Evolutionary conservation across 2,888 invertebrate genomes (phyloP), one percentile per base, ranked within the genome.

Genomic region (Rambutsinella grinnellia): DNA sequence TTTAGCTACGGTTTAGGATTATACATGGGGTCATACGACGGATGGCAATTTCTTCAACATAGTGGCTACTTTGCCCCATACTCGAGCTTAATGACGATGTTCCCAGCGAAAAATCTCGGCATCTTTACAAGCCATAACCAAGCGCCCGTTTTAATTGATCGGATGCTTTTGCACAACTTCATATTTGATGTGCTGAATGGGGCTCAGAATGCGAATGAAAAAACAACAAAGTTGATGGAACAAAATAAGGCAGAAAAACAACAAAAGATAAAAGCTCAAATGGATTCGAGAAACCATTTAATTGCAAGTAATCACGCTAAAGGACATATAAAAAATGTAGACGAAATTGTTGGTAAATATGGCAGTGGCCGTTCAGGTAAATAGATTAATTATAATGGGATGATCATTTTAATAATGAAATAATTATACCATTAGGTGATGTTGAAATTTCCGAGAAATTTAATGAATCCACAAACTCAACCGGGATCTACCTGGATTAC

Each of bases 11-110:
- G 72, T n/a, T 15, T 66, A 10, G 72, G 72, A 2, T 15, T 66
- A n/a, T 13, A 54, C 1, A 2, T 72, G 6, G 36, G 27, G 10
- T 26, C 51, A 2, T 61, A 71, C 24, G 56, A 71, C 19, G 51
- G 61, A 1, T 76, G 71, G 71, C 10, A 54, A 53, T 23, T 54
- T 21, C 13, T 58, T 53, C 23, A 49, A 36, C 79, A 79, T 36
- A 67, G 57, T 15, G 79, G 79, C 0, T 74, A 58, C 27, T 79
- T 66, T 62, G 57, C 76, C 10, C 76, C 79, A 15, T 79, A 72
- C 23, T 0, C 1, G 0, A 61, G 49, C 15, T 54, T 63, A 10
- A 51, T 79, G 65, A 57, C 76, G 0, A 24, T 76, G 3, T 79
- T 72, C 51, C 76, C 79, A 13, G 27, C 10, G n/a, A 27, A 65